Evolutionary conservation across 2,113 vertebrate species (phyloP).

Genomic region (Urocolius indicus): DNA sequence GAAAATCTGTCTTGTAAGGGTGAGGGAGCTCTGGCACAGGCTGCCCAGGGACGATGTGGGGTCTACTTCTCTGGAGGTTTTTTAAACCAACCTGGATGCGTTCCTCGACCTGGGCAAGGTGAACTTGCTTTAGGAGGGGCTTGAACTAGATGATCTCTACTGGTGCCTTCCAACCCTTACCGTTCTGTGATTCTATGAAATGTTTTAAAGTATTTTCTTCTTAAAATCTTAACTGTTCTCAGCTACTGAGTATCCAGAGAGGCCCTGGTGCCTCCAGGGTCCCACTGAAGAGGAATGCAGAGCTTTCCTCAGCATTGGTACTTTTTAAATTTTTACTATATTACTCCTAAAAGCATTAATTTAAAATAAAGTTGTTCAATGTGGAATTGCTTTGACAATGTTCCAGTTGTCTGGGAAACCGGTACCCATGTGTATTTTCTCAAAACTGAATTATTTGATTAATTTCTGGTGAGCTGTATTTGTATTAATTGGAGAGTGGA

Average conservation of each 20-base stretch:
- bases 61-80: too few species aligned
- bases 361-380: background rate
- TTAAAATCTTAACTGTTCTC: background rate
- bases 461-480: background rate
- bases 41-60: too few species aligned
- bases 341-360: background rate
- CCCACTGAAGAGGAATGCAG: background rate
- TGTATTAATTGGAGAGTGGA: background rate
- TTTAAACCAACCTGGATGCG: too few species aligned
- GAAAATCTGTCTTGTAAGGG: too few species aligned
- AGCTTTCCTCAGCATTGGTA: rapidly evolving
- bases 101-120: too few species aligned
- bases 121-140: too few species aligned
- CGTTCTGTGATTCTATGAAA: background rate
- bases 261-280: rapidly evolving
- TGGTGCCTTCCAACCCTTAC: too few species aligned
- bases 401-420: background rate
- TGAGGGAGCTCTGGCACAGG: too few species aligned
- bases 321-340: background rate
- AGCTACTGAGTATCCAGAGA: rapidly evolving
- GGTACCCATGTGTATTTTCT: background rate
- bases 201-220: background rate
- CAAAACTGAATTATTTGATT: background rate
- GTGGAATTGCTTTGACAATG: background rate
- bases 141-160: too few species aligned